These are phyloP conservation scores for Plutomurus gul DNA, from an alignment of 1,140 invertebrate genomes.

Conservation along the genomic window DNA sequence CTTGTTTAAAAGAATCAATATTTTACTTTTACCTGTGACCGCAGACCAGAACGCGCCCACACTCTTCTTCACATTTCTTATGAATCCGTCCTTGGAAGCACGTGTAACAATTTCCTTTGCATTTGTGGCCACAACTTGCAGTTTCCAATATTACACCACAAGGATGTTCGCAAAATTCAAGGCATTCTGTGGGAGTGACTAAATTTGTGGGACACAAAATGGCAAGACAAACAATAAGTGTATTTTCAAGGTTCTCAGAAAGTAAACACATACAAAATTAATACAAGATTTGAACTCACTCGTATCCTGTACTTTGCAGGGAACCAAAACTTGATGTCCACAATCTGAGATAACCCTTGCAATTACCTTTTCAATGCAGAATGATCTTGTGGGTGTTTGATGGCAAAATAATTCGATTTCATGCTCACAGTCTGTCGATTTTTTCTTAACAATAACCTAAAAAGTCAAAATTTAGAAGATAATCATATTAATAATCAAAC, in stretches of 20 bases:
- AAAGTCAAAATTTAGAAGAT: not conserved
- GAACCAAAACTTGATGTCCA: constrained; percentile 41
- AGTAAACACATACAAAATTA: not conserved
- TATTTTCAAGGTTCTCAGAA: not conserved
- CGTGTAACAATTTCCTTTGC: no score
- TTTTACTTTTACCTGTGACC: no score
- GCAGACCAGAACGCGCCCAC: no score
- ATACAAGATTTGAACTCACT: not conserved
- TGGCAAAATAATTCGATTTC: constrained; percentile 20
- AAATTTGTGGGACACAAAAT: not conserved
- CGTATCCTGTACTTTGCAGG: constrained; percentile 38
- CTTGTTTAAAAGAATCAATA: no score
- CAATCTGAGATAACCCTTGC: constrained; percentile 6
- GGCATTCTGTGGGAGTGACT: constrained; percentile 32
- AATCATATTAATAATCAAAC: not conserved
- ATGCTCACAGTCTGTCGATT: constrained; percentile 41
- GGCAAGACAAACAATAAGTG: not conserved
- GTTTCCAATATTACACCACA: constrained; percentile 34
- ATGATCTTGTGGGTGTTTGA: not conserved
- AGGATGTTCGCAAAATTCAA: constrained; percentile 41
- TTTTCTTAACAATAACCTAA: constrained; percentile 37
- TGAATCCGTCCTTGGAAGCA: no score
- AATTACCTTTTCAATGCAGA: constrained; percentile 36
- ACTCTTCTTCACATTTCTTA: no score
- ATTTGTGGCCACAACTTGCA: constrained; percentile 30